phyloP scores from a whole-genome alignment of 2,797 vertebrate species.

The Falco cherrug region DNA sequence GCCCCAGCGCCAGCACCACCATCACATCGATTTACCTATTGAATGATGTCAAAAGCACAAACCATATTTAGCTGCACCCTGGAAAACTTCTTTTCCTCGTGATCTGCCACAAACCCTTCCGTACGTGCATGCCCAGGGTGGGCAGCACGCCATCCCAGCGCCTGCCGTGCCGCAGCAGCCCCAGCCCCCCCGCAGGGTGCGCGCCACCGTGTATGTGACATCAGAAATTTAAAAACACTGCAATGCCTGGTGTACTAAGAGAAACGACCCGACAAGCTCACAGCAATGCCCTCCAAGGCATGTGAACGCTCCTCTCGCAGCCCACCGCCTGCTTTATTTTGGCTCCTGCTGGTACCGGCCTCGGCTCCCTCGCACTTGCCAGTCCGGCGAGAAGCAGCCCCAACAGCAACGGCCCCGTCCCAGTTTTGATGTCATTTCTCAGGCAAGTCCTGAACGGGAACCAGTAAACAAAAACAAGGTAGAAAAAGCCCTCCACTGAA shows the following conservation, averaged over 20 bases:
- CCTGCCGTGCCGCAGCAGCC: background rate
- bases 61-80: fast-evolving
- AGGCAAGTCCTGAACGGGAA: background rate
- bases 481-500: background rate
- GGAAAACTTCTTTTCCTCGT: background rate
- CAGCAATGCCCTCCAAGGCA: fast-evolving
- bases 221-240: background rate
- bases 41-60: background rate
- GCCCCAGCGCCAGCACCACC: background rate
- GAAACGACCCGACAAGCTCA: fast-evolving
- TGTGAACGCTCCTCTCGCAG: background rate
- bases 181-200: background rate
- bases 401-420: background rate
- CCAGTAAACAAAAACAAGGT: background rate
- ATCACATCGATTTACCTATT: background rate
- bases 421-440: background rate
- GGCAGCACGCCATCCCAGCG: background rate
- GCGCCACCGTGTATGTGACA: background rate
- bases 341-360: fast-evolving
- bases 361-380: background rate
- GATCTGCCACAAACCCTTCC: background rate
- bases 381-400: background rate
- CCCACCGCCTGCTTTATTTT: fast-evolving
- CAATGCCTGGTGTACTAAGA: fast-evolving
- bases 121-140: fast-evolving